A percentile compares a stretch with the other conserved stretches of the same genome.
Conservation (phyloP, 2,888 invertebrate genomes). For the Carpatolechia fugitivella region DNA sequence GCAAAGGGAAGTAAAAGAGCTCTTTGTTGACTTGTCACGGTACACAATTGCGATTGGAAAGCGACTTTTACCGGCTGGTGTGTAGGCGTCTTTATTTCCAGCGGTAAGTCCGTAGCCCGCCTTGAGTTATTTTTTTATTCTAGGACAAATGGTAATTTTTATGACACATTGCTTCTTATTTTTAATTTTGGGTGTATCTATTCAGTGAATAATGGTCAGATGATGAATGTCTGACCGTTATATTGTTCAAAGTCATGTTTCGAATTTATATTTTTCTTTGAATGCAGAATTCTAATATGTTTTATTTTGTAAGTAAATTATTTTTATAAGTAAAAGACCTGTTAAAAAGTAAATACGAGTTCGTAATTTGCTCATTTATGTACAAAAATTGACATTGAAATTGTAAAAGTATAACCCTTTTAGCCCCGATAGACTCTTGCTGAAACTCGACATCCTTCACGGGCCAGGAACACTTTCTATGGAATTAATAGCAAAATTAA, state of each 20-base stretch:
- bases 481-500: conserved; percentile 52
- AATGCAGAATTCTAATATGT: not conserved
- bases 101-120: conserved; percentile 41
- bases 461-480: conserved; percentile 27
- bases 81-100: conserved; percentile 63
- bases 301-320: too few relatives aligned
- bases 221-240: conserved; percentile 24
- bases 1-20: conserved; percentile 25
- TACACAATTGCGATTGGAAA: conserved; percentile 64
- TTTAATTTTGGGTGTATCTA: conserved; percentile 35
- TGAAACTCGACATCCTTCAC: conserved; percentile 20
- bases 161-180: conserved; percentile 49
- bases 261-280: not conserved
- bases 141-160: conserved; percentile 38
- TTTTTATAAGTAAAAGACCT: too few relatives aligned
- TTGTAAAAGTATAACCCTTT: too few relatives aligned
- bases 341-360: too few relatives aligned
- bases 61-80: conserved; percentile 55
- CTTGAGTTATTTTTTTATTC: conserved; percentile 38
- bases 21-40: conserved; percentile 54
- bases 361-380: too few relatives aligned
- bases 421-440: not conserved
- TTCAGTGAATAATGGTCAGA: conserved; percentile 12
- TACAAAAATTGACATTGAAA: too few relatives aligned
- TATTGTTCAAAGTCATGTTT: conserved; percentile 10